A percentile compares a stretch with the other conserved stretches of the same genome.
Conservation (phyloP, 2,888 invertebrate species). For the Drosophila cognata region DNA sequence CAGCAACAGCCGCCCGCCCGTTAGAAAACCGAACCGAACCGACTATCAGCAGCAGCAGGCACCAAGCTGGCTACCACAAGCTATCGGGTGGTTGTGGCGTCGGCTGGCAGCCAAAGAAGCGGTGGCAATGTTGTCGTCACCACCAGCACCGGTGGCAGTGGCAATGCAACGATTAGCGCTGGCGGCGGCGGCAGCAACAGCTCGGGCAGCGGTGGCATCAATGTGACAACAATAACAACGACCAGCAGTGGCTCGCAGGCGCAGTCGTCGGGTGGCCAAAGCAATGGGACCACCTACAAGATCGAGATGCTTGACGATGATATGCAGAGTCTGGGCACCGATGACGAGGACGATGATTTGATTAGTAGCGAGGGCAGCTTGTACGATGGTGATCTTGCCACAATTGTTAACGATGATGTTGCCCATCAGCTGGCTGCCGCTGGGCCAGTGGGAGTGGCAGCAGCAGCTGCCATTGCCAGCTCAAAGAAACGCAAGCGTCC, state of each 20-base stretch:
- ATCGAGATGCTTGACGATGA: conserved; percentile 90
- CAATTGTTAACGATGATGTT: conserved; percentile 91
- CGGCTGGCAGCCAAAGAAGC: conserved; percentile 65
- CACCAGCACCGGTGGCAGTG: conserved; percentile 43
- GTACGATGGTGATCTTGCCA: conserved; percentile 93
- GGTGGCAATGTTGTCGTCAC: conserved; percentile 65
- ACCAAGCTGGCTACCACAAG: conserved; percentile 72
- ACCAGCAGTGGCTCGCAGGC: conserved; percentile 75
- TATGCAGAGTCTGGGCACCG: conserved; percentile 88
- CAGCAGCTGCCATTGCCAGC: conserved; percentile 97
- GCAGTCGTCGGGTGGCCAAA: conserved; percentile 62
- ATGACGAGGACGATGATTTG: conserved; percentile 94
- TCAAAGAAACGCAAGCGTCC: conserved; percentile 97
- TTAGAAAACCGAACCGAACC: not conserved
- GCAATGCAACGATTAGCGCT: conserved; percentile 68
- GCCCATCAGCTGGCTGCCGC: conserved; percentile 98
- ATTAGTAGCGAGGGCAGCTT: conserved; percentile 92
- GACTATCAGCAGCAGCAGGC: conserved; percentile 16
- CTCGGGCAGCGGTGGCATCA: conserved; percentile 68
- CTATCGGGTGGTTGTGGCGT: conserved; percentile 68
- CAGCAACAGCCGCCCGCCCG: not conserved
- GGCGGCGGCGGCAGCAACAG: conserved; percentile 42
- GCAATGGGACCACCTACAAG: conserved; percentile 86
- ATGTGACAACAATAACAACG: conserved; percentile 84
- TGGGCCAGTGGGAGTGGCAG: conserved; percentile 98